phyloP scores from a whole-genome alignment of 2,888 invertebrate genomes.

The Flexamia atlantica region DNA sequence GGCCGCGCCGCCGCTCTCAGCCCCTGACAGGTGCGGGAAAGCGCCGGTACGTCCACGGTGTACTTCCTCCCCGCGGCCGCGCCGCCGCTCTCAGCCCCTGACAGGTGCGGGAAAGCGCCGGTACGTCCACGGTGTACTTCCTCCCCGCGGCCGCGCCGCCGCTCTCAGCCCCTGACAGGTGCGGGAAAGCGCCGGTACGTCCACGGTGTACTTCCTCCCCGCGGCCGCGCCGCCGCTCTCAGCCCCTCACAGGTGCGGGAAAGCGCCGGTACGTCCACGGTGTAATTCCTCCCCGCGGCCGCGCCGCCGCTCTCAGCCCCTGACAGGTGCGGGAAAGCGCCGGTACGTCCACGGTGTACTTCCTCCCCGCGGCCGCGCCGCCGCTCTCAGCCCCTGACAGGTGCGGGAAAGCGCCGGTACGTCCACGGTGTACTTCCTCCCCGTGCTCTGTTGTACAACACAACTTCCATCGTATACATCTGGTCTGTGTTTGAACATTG shows the following conservation, averaged over 20 bases:
- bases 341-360: background rate
- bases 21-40: conserved; percentile 40
- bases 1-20: background rate
- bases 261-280: too few relatives aligned
- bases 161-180: too few relatives aligned
- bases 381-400: too few relatives aligned
- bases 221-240: too few relatives aligned
- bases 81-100: background rate
- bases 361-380: too few relatives aligned
- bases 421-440: background rate
- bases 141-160: background rate
- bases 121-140: background rate
- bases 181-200: too few relatives aligned
- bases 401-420: background rate
- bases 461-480: too few relatives aligned
- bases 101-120: background rate
- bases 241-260: too few relatives aligned
- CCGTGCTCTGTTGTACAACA: background rate
- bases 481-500: too few relatives aligned
- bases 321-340: background rate
- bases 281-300: too few relatives aligned
- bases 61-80: background rate
- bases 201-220: too few relatives aligned
- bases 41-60: background rate
- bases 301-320: too few relatives aligned